Base-by-base conservation (phyloP, 1,140 invertebrate genomes). In the Heliconius himera region DNA sequence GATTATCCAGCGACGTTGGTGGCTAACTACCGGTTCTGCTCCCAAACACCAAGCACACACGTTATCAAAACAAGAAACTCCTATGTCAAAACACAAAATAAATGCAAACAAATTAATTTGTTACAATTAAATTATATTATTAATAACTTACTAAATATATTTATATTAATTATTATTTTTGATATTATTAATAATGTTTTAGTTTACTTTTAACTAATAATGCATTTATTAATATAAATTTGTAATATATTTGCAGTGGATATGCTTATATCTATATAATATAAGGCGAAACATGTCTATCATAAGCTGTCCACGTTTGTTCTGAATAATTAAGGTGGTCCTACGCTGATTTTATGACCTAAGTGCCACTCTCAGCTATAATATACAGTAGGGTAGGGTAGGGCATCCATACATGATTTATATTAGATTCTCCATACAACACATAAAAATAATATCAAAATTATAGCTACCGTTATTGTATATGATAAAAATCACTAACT, bases 11-110 rank as follows among this genome's bases (percentile, higher is more conserved):
- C 86, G 81, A 83, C 88, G 84, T 88, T 86, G 88, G 84, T 89
- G 85, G 87, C 73, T 36, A n/a, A 87, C 92, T 92, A 93, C 91
- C 88, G 88, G 90, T 92, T 91, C 90, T 93, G 91, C 89, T 80
- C 75, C 82, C 83, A 85, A 66, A 66, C 22, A 72, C 81, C 83
- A 85, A 66, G 22, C 56, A 29, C 72, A 83, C 79, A 79, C 54
- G 89, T 89, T 89, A 90, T 89, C 88, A 88, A 88, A 84, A 85
- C 84, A 77, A 80, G 85, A 87, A 80, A 80, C 81, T 84, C 84
- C 73, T 81, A 80, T 86, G 88, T 89, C 89, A 88, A 87, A 89
- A 89, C 85, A 86, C 73, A 70, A 83, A 88, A 88, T 83, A 78
- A 88, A 86, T 82, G 84, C 84, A 87, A 88, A 91, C 84, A 87